These are phyloP conservation scores for Setipinna tenuifilis DNA, from an alignment of 2,797 vertebrate species.

Conservation along the genomic window DNA sequence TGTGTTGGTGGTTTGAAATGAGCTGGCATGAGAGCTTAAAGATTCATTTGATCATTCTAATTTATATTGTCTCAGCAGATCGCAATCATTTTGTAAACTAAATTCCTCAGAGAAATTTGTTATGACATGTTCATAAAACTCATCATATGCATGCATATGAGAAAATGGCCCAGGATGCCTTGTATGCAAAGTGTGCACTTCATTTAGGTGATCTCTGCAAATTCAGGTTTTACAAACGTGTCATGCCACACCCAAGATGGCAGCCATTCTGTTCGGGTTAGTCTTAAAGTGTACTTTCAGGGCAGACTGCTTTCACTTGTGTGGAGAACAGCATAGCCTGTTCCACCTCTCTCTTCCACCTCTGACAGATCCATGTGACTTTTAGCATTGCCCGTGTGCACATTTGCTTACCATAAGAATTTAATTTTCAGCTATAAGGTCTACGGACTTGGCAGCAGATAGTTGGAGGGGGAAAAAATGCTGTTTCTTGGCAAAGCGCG, in stretches of 20 bases:
- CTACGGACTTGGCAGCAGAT: conserved; percentile 73
- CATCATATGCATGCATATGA: neutral
- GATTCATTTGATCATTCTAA: conserved; percentile 23
- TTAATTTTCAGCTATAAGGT: conserved; percentile 80
- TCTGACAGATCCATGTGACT: conserved; percentile 69
- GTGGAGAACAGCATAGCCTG: conserved; percentile 64
- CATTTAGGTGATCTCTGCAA: conserved; percentile 13
- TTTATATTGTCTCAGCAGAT: conserved; percentile 24
- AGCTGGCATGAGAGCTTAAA: conserved; percentile 19
- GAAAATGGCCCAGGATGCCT: neutral
- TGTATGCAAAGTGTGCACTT: conserved; percentile 26
- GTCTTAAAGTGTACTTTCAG: conserved; percentile 46
- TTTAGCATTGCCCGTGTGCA: conserved; percentile 71
- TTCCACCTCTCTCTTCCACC: conserved; percentile 50
- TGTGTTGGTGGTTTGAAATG: conserved; percentile 26
- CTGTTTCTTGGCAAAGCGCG: conserved; percentile 74
- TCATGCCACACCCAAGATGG: conserved; percentile 29
- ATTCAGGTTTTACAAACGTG: neutral
- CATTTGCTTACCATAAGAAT: conserved; percentile 81
- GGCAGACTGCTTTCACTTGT: conserved; percentile 61
- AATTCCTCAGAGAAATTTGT: conserved; percentile 18
- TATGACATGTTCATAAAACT: conserved; percentile 23
- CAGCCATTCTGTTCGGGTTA: conserved; percentile 30
- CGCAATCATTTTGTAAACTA: conserved; percentile 21
- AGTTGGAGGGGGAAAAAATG: conserved; percentile 47